phyloP scores from a whole-genome alignment of 2,888 invertebrate genomes.

The Eurois occulta region DNA sequence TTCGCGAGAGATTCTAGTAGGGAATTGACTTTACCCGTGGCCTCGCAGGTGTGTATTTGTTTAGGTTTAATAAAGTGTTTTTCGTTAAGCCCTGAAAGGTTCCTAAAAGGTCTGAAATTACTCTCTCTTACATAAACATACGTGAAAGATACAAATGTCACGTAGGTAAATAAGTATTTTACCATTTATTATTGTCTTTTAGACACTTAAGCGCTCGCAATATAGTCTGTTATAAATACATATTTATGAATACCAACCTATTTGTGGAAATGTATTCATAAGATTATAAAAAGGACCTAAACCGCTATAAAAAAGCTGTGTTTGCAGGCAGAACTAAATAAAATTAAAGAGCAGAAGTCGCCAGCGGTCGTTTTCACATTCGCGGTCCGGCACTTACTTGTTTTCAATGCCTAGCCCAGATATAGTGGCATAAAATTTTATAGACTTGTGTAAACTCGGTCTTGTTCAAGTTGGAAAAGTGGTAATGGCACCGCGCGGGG shows the following conservation, averaged over 20 bases:
- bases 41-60: conserved; percentile 14
- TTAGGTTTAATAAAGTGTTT: conserved; percentile 23
- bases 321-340: conserved; percentile 7
- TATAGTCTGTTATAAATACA: background rate
- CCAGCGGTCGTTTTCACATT: conserved; percentile 52
- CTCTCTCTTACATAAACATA: background rate
- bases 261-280: conserved; percentile 7
- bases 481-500: conserved; percentile 55
- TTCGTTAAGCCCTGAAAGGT: conserved; percentile 24
- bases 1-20: conserved; percentile 8
- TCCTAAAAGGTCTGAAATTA: conserved; percentile 13
- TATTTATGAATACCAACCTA: background rate
- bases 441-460: conserved; percentile 65
- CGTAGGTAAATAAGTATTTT: background rate
- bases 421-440: conserved; percentile 72
- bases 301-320: conserved; percentile 2
- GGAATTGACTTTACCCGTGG: conserved; percentile 26
- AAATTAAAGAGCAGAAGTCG: conserved; percentile 42
- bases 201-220: background rate
- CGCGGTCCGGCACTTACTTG: conserved; percentile 54
- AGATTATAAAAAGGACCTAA: conserved; percentile 3
- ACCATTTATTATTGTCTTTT: background rate
- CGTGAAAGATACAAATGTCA: background rate
- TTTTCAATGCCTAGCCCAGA: conserved; percentile 65
- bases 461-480: conserved; percentile 63